These are phyloP conservation scores for Brachyalestes nurse DNA, from an alignment of 2,797 vertebrate genomes.

Conservation along the genomic window DNA sequence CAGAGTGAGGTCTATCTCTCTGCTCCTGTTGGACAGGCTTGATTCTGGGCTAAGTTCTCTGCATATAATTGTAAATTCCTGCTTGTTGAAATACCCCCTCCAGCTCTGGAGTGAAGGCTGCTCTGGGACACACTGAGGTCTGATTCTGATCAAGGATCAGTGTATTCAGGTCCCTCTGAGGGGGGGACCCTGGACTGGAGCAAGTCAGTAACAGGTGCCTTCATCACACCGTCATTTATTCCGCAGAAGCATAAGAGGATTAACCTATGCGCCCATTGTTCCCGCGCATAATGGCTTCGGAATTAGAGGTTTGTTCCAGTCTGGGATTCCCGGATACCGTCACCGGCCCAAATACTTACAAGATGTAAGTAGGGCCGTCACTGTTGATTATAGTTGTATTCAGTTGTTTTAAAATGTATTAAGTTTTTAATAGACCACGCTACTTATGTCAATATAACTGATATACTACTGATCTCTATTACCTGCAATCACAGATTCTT, in stretches of 20 bases:
- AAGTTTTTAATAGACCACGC: neutral
- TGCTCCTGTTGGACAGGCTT: neutral
- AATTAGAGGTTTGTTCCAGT: slow-evolving; percentile 11
- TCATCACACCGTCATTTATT: neutral
- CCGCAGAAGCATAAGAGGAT: neutral
- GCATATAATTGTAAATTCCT: neutral
- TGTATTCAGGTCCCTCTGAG: neutral
- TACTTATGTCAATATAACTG: too few relatives aligned
- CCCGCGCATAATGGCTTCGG: neutral
- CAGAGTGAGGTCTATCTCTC: neutral
- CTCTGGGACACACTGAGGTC: neutral
- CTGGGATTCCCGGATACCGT: neutral
- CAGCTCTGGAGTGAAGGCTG: too few relatives aligned
- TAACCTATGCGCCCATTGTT: slow-evolving; percentile 11
- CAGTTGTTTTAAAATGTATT: too few relatives aligned
- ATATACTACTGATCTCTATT: too few relatives aligned
- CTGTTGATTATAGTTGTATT: neutral
- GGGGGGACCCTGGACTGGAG: neutral
- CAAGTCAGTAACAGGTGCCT: neutral
- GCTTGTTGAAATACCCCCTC: too few relatives aligned
- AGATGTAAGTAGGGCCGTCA: neutral
- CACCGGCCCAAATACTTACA: slow-evolving; percentile 8
- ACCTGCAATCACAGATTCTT: too few relatives aligned
- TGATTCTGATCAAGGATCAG: slow-evolving; percentile 1
- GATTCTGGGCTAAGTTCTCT: too few relatives aligned